These are phyloP conservation scores for Porites cylindrica DNA, from an alignment of 92 coral and sea anemone species.

Conservation along the genomic window DNA sequence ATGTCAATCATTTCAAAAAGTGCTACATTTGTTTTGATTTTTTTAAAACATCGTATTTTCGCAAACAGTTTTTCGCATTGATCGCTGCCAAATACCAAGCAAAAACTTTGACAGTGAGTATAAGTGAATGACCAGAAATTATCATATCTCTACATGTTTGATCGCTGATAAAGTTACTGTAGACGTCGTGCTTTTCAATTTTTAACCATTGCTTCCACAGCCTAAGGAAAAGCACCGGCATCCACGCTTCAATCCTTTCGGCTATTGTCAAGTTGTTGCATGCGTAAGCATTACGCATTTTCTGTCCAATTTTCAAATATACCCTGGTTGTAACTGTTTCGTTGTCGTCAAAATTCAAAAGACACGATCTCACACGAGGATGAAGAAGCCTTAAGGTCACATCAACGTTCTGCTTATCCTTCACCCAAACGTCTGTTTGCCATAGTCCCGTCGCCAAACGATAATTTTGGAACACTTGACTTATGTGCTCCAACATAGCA, in stretches of 20 bases:
- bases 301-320: slow-evolving; percentile 19
- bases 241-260: slow-evolving; percentile 25
- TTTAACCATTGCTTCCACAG: slow-evolving; percentile 1
- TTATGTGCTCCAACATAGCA: slow-evolving; percentile 15
- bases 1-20: neutral
- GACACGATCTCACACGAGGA: slow-evolving; percentile 19
- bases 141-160: slow-evolving; percentile 10
- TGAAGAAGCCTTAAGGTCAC: slow-evolving; percentile 19
- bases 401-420: slow-evolving; percentile 19
- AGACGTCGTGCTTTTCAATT: neutral
- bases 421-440: slow-evolving; percentile 15
- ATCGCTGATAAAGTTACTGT: slow-evolving; percentile 20
- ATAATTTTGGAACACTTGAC: slow-evolving; percentile 8
- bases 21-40: neutral
- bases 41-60: neutral
- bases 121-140: slow-evolving; percentile 13
- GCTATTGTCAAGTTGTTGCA: slow-evolving; percentile 26
- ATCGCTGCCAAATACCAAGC: slow-evolving; percentile 17
- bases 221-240: slow-evolving; percentile 13
- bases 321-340: slow-evolving; percentile 14
- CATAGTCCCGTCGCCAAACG: slow-evolving; percentile 13
- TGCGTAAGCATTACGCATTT: slow-evolving; percentile 11
- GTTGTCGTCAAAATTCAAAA: slow-evolving; percentile 18
- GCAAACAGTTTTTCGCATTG: slow-evolving; percentile 6
- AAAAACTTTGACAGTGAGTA: slow-evolving; percentile 15